Evolutionary conservation across 2,888 invertebrate genomes (phyloP), one percentile per base, ranked within the genome.

Genomic region (Micoletzkya japonica): DNA sequence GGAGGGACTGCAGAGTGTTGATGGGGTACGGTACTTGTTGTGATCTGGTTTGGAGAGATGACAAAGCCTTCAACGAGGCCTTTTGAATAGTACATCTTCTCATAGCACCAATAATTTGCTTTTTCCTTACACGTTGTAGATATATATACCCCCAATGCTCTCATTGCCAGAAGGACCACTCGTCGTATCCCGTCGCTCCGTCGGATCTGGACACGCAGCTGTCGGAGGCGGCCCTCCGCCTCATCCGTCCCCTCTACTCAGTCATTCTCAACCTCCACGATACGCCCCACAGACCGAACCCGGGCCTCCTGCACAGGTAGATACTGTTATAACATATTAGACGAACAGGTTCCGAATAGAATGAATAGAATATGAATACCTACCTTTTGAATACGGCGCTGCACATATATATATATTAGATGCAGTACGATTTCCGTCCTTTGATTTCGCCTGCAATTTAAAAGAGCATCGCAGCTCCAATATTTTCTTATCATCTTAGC

Each of bases 231-330:
- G 73, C 79, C 34, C 74, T 79, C 49, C 75, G 75, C 17, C 74
- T 79, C 7, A 68, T 79, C 2, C 76, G 76, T 0, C 73, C 73
- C 14, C 72, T 74, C 20, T 78, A 78, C 59, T 68, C 75, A 24
- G 72, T 77, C 4, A 75, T 79, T 58, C 44, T 76, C 37, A 77
- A 74, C 58, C 70, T 79, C 28, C 78, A 76, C 71, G 71, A 60
- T n/a, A 76, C 74, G 44, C 77, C 76, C 10, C 77, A 79, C 50
- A 70, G 73, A n/a, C 79, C 79, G 3, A 79, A 76, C 56, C 76
- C 75, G 67, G 75, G 77, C 58, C 67, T 79, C 2, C 66, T 79
- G 30, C 77, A 77, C 66, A 68, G 75, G 73, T 73, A 49, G 1
- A 36, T 20, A 2, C 36, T 58, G 14, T n/a, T n/a, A n/a, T n/a